Percentiles rank a stretch among this genome's conserved stretches.
Conservation (phyloP, 2,113 vertebrate genomes). For the Chrysemys picta region DNA sequence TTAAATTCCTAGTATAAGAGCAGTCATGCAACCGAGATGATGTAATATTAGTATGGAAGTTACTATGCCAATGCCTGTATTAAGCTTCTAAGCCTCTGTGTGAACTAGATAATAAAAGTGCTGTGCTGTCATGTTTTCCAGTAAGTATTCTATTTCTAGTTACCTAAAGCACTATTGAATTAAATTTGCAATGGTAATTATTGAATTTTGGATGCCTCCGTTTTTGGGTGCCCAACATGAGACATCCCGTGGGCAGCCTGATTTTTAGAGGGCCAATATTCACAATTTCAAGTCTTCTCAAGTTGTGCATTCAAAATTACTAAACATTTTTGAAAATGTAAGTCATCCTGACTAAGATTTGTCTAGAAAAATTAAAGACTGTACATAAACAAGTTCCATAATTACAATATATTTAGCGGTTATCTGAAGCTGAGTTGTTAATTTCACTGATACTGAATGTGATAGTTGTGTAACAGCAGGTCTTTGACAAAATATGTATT, state of each 20-base stretch:
- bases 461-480: neutral
- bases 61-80: neutral
- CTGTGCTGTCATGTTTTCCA: neutral
- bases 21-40: neutral
- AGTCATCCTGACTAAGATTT: neutral
- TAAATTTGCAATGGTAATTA: neutral
- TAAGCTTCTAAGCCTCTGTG: neutral
- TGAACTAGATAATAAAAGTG: neutral
- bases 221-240: neutral
- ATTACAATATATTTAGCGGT: neutral
- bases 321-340: neutral
- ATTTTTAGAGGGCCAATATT: neutral
- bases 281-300: neutral
- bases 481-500: neutral
- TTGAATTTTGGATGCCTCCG: neutral
- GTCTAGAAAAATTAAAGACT: neutral
- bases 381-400: neutral
- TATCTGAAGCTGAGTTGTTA: neutral
- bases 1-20: neutral
- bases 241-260: neutral
- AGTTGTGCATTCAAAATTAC: neutral
- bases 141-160: neutral
- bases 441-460: neutral
- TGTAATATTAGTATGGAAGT: neutral
- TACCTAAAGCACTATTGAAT: neutral